A percentile compares a stretch with the other conserved stretches of the same genome.
These are phyloP conservation scores for Bactericera cockerelli DNA, from an alignment of 1,140 invertebrate genomes.

Conservation along the genomic window DNA sequence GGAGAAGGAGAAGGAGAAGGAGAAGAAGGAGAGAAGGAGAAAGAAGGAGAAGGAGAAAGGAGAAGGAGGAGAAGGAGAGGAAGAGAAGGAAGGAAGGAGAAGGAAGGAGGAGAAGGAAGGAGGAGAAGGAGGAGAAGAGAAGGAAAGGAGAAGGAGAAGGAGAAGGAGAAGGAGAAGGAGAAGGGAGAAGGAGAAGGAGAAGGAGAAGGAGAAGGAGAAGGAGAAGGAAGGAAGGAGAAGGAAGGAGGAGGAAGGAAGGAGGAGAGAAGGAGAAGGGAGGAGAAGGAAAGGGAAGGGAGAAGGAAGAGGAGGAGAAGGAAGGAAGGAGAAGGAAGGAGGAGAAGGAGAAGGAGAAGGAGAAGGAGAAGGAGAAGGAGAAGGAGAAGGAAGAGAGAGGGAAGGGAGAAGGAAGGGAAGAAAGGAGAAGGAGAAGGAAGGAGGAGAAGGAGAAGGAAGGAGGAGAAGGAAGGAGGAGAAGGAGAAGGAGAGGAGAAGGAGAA, in stretches of 20 bases:
- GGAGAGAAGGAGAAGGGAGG: not conserved
- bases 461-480: no score
- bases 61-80: not conserved
- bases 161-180: no score
- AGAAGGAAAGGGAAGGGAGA: no score
- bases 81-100: not conserved
- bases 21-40: not conserved
- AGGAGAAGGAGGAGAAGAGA: not conserved
- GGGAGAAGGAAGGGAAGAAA: no score
- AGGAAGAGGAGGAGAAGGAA: slow-evolving; percentile 8
- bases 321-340: not conserved
- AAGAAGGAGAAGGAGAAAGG: not conserved
- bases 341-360: slow-evolving; percentile 10
- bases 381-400: not conserved
- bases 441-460: not conserved
- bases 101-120: no score
- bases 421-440: not conserved
- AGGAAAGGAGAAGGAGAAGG: no score
- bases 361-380: not conserved
- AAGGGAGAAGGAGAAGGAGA: no score
- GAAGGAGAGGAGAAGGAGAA: not conserved
- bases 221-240: no score
- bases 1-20: not conserved
- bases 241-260: not conserved
- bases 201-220: no score